Evolutionary conservation across 2,797 vertebrate genomes (phyloP).

Genomic region (Manis javanica): DNA sequence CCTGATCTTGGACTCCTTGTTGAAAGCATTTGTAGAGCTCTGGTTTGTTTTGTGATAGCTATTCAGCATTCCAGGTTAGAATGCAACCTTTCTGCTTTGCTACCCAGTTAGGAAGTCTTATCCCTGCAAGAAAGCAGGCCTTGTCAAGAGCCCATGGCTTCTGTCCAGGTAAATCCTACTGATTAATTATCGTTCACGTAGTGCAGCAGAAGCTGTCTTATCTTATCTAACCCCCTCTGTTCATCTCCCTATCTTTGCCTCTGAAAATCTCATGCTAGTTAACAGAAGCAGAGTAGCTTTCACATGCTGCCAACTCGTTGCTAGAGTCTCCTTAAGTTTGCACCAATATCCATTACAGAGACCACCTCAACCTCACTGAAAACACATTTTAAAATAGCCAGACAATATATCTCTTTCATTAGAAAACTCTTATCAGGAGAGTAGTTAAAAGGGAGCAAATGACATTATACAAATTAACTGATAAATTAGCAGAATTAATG

Average conservation of each 20-base stretch:
- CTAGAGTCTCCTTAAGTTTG: constrained; percentile 41
- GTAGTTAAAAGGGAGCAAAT: constrained; percentile 30
- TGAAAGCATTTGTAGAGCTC: neutral
- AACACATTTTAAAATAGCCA: constrained; percentile 26
- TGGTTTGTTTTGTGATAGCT: neutral
- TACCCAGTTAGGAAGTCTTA: constrained; percentile 1
- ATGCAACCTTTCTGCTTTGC: constrained; percentile 34
- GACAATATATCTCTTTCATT: neutral
- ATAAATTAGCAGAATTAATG: constrained; percentile 70
- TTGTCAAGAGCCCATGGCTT: constrained; percentile 28
- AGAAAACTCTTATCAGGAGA: constrained; percentile 52
- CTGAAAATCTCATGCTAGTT: constrained; percentile 26
- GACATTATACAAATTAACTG: constrained; percentile 67
- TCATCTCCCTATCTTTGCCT: neutral
- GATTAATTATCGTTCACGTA: constrained; percentile 54
- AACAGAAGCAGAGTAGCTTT: constrained; percentile 26
- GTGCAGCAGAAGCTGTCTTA: neutral
- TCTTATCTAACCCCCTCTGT: neutral
- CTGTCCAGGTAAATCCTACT: constrained; percentile 49
- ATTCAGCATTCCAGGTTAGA: constrained; percentile 9
- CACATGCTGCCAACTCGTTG: neutral
- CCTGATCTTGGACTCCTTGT: neutral
- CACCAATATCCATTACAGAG: constrained; percentile 1
- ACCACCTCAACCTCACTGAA: neutral
- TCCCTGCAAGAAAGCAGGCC: neutral